Conservation (phyloP, 2,113 vertebrate species). For the Pelvicachromis taeniatus region DNA sequence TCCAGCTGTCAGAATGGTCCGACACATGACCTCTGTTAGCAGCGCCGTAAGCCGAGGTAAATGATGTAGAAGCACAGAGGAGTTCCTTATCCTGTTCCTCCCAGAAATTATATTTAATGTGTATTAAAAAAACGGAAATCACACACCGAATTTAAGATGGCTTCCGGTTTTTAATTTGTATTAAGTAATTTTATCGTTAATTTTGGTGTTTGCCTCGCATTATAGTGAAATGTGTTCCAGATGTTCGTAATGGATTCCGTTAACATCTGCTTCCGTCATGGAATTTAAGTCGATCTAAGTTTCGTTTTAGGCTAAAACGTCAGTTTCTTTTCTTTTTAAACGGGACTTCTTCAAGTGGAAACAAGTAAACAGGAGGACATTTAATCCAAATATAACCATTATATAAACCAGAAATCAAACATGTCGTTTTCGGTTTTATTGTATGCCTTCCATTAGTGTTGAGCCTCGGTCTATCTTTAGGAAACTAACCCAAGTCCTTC, state of each 20-base stretch:
- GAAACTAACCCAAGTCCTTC: conserved; percentile 83
- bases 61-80: background rate
- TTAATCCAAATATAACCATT: background rate
- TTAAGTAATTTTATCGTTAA: background rate
- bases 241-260: conserved; percentile 16
- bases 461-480: conserved; percentile 53
- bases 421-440: background rate
- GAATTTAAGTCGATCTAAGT: background rate
- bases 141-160: background rate
- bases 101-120: background rate
- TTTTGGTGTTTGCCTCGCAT: background rate
- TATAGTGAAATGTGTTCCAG: conserved; percentile 7
- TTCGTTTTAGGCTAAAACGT: background rate
- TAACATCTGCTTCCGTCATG: background rate
- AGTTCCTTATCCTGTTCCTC: background rate
- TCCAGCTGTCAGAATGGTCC: background rate
- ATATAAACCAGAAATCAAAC: background rate
- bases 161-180: background rate
- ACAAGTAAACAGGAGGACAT: background rate
- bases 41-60: background rate
- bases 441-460: background rate
- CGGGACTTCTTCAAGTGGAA: background rate
- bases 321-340: background rate
- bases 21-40: background rate
- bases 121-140: background rate